A percentile compares a stretch with the other conserved stretches of the same genome.
These are phyloP conservation scores for Erebia aethiops DNA, from an alignment of 2,888 invertebrate genomes.

Conservation along the genomic window DNA sequence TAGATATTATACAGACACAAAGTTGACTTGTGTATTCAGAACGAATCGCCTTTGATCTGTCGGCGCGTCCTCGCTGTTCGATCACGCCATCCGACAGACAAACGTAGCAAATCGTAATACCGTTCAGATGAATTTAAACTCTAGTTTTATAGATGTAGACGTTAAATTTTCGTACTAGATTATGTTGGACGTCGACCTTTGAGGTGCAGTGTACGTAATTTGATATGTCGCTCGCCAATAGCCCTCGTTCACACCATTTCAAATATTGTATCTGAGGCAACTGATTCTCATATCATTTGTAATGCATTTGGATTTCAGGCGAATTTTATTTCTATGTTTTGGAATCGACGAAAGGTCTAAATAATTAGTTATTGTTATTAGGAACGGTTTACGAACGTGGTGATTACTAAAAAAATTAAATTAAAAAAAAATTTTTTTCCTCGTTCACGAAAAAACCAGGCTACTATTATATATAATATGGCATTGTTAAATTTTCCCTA, in stretches of 20 bases:
- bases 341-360: no score
- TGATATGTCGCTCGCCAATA: slow-evolving; percentile 47
- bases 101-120: slow-evolving; percentile 36
- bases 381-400: no score
- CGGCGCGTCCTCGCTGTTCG: slow-evolving; percentile 52
- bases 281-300: slow-evolving; percentile 34
- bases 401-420: no score
- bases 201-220: slow-evolving; percentile 38
- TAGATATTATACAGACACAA: slow-evolving; percentile 46
- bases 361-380: no score
- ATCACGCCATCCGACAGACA: slow-evolving; percentile 39
- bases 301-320: slow-evolving; percentile 31
- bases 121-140: slow-evolving; percentile 26
- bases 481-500: no score
- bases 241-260: slow-evolving; percentile 48
- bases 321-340: slow-evolving; percentile 15
- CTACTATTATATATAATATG: no score
- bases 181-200: slow-evolving; percentile 22
- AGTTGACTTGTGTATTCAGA: slow-evolving; percentile 57
- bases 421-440: no score
- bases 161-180: slow-evolving; percentile 14
- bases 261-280: slow-evolving; percentile 42
- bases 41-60: slow-evolving; percentile 52
- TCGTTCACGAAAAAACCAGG: no score
- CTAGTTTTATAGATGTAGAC: slow-evolving; percentile 25